Percentiles rank a stretch among this genome's conserved stretches.
phyloP scores from a whole-genome alignment of 2,113 vertebrate genomes.

The Podiceps cristatus region DNA sequence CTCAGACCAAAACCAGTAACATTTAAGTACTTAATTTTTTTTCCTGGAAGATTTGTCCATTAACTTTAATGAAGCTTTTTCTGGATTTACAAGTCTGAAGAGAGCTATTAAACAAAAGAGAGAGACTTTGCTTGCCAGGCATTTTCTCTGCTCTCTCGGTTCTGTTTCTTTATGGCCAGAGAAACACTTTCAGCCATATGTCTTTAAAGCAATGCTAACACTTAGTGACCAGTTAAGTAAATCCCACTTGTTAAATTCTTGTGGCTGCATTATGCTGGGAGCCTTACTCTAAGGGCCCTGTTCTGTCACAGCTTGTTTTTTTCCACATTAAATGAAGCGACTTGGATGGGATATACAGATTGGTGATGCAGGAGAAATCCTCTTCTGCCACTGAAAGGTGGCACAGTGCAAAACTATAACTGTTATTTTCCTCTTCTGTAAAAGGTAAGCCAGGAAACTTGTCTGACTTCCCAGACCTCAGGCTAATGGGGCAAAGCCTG shows the following conservation, averaged over 20 bases:
- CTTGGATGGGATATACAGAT: slow-evolving; percentile 22
- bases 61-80: slow-evolving; percentile 79
- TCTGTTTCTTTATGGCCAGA: slow-evolving; percentile 57
- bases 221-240: slow-evolving; percentile 58
- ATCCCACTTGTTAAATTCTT: slow-evolving; percentile 54
- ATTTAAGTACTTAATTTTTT: slow-evolving; percentile 50
- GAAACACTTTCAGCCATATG: slow-evolving; percentile 47
- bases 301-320: slow-evolving; percentile 55
- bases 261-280: slow-evolving; percentile 54
- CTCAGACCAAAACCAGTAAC: slow-evolving; percentile 41
- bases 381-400: slow-evolving; percentile 21
- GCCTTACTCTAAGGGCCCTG: slow-evolving; percentile 33
- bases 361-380: slow-evolving; percentile 26
- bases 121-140: slow-evolving; percentile 56
- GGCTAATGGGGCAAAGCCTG: not conserved
- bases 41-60: slow-evolving; percentile 59
- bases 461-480: not conserved
- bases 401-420: not conserved
- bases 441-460: not conserved
- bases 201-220: slow-evolving; percentile 56
- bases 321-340: slow-evolving; percentile 4
- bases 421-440: not conserved
- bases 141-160: slow-evolving; percentile 21
- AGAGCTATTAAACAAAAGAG: slow-evolving; percentile 60
- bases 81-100: slow-evolving; percentile 33